A percentile compares a stretch with the other conserved stretches of the same genome.
These are phyloP conservation scores for Battus philenor DNA, from an alignment of 1,140 invertebrate species.

Conservation along the genomic window DNA sequence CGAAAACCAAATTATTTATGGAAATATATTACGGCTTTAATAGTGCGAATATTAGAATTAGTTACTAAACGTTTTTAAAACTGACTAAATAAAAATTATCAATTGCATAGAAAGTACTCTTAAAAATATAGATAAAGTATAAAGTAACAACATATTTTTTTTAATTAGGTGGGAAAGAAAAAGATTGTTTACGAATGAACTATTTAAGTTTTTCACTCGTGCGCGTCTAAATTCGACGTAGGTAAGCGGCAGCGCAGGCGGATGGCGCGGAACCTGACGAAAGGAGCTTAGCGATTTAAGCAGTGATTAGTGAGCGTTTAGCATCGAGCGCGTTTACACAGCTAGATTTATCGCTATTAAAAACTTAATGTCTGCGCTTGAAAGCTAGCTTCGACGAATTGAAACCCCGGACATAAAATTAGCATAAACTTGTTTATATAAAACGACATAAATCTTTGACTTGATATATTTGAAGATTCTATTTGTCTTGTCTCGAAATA, in stretches of 20 bases:
- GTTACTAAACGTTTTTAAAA: neutral
- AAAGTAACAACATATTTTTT: too few species aligned
- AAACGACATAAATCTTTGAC: constrained; percentile 41
- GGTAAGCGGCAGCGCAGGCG: constrained; percentile 19
- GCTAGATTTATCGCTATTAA: constrained; percentile 56
- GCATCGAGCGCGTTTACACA: constrained; percentile 31
- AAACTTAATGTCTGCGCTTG: constrained; percentile 40
- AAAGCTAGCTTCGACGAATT: constrained; percentile 33
- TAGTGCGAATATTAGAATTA: constrained; percentile 18
- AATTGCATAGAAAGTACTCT: too few species aligned
- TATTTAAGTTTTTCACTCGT: too few species aligned
- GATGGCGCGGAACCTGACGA: constrained; percentile 27
- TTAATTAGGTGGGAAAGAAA: too few species aligned
- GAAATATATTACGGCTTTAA: constrained; percentile 13
- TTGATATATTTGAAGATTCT: constrained; percentile 51
- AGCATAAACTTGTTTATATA: constrained; percentile 58
- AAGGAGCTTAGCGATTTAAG: constrained; percentile 43
- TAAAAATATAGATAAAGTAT: too few species aligned
- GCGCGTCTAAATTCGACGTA: constrained; percentile 26
- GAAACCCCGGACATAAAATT: constrained; percentile 53
- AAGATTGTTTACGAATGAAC: too few species aligned
- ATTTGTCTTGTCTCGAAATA: constrained; percentile 17
- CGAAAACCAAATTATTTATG: constrained; percentile 16
- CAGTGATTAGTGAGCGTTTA: constrained; percentile 42
- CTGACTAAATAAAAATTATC: too few species aligned